Percentiles rank a stretch among this genome's conserved stretches.
Evolutionary conservation across 1,140 invertebrate species (phyloP).

Genomic region (Zophobas morio): DNA sequence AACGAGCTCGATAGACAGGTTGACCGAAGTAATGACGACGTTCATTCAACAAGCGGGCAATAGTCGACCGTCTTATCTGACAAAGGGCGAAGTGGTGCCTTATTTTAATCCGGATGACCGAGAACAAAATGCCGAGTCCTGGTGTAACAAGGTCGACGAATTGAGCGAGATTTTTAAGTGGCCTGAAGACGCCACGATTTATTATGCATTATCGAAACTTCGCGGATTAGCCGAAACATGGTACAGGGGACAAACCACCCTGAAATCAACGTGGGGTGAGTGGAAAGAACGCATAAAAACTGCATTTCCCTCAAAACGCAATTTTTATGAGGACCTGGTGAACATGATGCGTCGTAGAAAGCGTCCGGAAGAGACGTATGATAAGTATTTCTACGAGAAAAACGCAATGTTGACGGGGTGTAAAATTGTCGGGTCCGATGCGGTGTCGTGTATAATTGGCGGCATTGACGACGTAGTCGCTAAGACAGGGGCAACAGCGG

Average conservation of each 20-base stretch:
- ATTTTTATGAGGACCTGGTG: constrained; percentile 58
- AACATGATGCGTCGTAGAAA: constrained; percentile 41
- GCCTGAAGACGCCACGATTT: constrained; percentile 54
- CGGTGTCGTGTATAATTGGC: constrained; percentile 64
- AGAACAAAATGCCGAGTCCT: constrained; percentile 11
- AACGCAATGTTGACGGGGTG: constrained; percentile 62
- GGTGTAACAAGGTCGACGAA: constrained; percentile 61
- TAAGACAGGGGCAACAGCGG: constrained; percentile 47
- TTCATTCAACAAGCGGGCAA: no score
- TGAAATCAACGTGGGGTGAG: constrained; percentile 62
- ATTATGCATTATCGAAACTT: constrained; percentile 61
- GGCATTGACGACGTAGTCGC: constrained; percentile 52
- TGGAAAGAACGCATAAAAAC: constrained; percentile 62
- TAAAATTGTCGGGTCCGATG: constrained; percentile 59
- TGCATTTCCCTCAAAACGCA: constrained; percentile 58
- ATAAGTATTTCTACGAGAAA: constrained; percentile 51
- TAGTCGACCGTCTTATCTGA: no score
- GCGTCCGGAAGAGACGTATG: constrained; percentile 40
- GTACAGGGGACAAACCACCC: constrained; percentile 60
- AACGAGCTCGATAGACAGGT: no score
- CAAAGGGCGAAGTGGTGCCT: constrained; percentile 15
- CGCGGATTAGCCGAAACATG: constrained; percentile 61
- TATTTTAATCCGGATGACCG: constrained; percentile 27
- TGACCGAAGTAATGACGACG: no score
- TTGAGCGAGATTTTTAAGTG: constrained; percentile 54